These are phyloP conservation scores for Ridgeia piscesae DNA, from an alignment of 1,140 invertebrate genomes.

Conservation along the genomic window DNA sequence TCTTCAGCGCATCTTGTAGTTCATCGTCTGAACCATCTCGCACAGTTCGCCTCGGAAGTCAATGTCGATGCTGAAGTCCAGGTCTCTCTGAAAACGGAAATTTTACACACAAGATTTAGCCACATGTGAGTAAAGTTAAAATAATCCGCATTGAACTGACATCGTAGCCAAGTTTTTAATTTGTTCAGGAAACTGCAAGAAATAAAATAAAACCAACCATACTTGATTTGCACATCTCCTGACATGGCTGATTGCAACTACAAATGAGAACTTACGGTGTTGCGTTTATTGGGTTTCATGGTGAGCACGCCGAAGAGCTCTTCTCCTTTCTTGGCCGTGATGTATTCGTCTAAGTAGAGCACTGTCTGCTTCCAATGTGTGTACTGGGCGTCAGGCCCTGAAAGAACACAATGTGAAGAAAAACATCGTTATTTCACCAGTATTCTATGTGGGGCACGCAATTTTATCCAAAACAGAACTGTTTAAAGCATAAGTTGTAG, in stretches of 20 bases:
- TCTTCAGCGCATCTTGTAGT: constrained; percentile 90
- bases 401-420: not conserved
- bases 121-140: not conserved
- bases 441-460: not conserved
- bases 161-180: not conserved
- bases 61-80: constrained; percentile 92
- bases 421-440: not conserved
- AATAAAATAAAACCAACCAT: not conserved
- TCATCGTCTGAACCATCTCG: constrained; percentile 83
- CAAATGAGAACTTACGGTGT: constrained; percentile 67
- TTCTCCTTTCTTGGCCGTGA: constrained; percentile 92
- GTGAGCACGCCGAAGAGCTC: constrained; percentile 88
- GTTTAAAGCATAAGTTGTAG: too few species aligned
- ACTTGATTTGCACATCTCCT: not conserved
- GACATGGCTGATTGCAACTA: not conserved
- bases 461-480: not conserved
- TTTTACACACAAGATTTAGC: not conserved
- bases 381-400: constrained; percentile 90
- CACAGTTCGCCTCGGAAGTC: constrained; percentile 95
- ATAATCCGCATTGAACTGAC: not conserved
- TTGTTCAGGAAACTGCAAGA: not conserved
- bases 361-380: constrained; percentile 99
- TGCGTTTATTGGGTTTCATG: constrained; percentile 92
- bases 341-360: constrained; percentile 95
- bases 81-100: constrained; percentile 69